Conservation (phyloP, 1,140 invertebrate species). For the Triops longicaudatus region DNA sequence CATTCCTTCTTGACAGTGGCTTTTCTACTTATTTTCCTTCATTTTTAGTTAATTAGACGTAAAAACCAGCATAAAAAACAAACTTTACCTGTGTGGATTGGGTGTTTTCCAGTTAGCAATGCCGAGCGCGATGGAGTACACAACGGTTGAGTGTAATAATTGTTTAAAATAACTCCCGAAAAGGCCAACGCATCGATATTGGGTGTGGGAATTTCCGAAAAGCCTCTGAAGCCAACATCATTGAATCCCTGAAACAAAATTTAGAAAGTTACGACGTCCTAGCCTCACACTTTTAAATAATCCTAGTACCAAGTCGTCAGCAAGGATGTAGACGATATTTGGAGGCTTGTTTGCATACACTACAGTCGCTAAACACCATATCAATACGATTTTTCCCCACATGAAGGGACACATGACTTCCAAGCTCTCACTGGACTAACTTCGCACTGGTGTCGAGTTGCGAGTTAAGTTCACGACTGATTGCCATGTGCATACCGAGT, state of each 20-base stretch:
- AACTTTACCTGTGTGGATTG: conserved; percentile 71
- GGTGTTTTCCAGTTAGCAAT: conserved; percentile 56
- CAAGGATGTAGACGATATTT: background rate
- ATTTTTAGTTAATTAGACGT: too few relatives aligned
- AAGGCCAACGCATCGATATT: conserved; percentile 75
- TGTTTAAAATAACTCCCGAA: conserved; percentile 63
- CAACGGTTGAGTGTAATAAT: conserved; percentile 74
- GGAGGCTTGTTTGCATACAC: background rate
- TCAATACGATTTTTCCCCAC: background rate
- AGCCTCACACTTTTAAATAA: background rate
- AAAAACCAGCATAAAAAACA: too few relatives aligned
- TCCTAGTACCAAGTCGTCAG: background rate
- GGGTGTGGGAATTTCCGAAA: conserved; percentile 69
- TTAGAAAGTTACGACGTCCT: conserved; percentile 20
- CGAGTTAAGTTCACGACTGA: background rate
- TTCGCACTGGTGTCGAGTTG: conserved; percentile 1
- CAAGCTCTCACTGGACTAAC: background rate
- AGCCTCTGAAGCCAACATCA: conserved; percentile 82
- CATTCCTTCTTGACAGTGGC: background rate
- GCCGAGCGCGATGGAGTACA: conserved; percentile 61
- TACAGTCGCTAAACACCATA: background rate
- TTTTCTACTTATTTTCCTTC: too few relatives aligned
- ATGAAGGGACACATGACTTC: background rate
- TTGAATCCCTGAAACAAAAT: conserved; percentile 63
- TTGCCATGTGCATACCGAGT: background rate